Base-by-base conservation (phyloP, 1,140 invertebrate genomes). In the Microvelia longipes region DNA sequence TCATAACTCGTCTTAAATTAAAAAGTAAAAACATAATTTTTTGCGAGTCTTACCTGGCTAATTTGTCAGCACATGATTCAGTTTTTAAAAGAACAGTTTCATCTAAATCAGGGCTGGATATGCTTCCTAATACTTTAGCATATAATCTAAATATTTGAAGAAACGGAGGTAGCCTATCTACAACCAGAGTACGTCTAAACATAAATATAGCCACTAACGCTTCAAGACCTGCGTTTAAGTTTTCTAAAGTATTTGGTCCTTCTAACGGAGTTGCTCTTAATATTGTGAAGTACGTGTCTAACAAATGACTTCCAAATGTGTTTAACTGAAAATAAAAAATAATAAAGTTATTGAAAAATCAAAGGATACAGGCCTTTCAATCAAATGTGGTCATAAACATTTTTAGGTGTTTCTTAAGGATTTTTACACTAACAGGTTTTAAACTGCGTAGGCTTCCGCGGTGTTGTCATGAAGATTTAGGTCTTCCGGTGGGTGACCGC, bases 11-110 rank as follows among this genome's bases (percentile, higher is more conserved):
- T n/a, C n/a, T n/a, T n/a, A n/a, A n/a, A n/a, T n/a, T n/a, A n/a
- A n/a, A n/a, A n/a, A n/a, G n/a, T n/a, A n/a, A n/a, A n/a, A n/a
- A n/a, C n/a, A n/a, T n/a, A n/a, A n/a, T n/a, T n/a, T n/a, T n/a
- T n/a, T n/a, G n/a, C n/a, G n/a, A n/a, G n/a, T n/a, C n/a, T 71
- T 73, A 79, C 78, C 76, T 79, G 68, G 73, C 73, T 65, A 76
- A 69, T 69, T 77, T 75, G 24, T 77, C 61, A 29, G 74, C 70
- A 14, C 76, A 70, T 68, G 74, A 72, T 29, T 67, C 67, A 26
- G 74, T 72, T 67, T 63, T 28, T 25, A 72, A 68, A 29, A 75
- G 70, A 1, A 68, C 64, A n/a, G 68, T 69, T 64, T 73, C 69
- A 68, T 73, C 60, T 15, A 30, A 35, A 30, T 71, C 50, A 25